These are phyloP conservation scores for Polypterus senegalus DNA, from an alignment of 2,113 vertebrate genomes.

Conservation along the genomic window DNA sequence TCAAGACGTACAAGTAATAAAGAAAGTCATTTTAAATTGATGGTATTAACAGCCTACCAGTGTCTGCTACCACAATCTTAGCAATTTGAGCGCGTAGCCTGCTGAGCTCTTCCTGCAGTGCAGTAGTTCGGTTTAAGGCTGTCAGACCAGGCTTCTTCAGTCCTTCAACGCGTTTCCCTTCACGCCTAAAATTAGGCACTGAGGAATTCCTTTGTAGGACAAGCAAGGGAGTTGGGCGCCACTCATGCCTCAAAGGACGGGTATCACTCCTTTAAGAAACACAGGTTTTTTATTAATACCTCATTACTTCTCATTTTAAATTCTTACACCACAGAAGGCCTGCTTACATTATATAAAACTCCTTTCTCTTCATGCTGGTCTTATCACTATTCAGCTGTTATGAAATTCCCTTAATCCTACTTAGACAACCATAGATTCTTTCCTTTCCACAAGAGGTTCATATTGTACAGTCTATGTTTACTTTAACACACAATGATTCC, in stretches of 20 bases:
- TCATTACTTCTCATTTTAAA: no score
- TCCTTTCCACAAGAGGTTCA: no score
- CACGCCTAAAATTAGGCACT: slow-evolving; percentile 86
- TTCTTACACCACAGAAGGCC: no score
- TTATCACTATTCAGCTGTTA: no score
- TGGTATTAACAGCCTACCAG: slow-evolving; percentile 44
- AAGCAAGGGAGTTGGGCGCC: slow-evolving; percentile 87
- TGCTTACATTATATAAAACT: no score
- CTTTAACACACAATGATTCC: no score
- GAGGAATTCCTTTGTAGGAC: slow-evolving; percentile 93
- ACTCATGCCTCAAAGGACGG: slow-evolving; percentile 85
- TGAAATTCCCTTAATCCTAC: no score
- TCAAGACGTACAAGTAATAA: no score
- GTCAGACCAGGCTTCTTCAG: slow-evolving; percentile 82
- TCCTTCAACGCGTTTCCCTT: slow-evolving; percentile 78
- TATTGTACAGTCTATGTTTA: no score
- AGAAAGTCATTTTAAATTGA: no score
- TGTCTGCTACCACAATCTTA: slow-evolving; percentile 74
- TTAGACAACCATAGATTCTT: no score
- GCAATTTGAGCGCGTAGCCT: slow-evolving; percentile 87
- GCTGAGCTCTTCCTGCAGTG: slow-evolving; percentile 89
- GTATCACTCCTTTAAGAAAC: slow-evolving; percentile 64
- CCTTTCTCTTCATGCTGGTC: no score
- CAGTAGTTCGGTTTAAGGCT: slow-evolving; percentile 77
- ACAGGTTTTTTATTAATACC: neutral